Evolutionary conservation across 1,140 invertebrate species (phyloP), one percentile per base, ranked within the genome.

Genomic region (Drosophila equinoxialis): DNA sequence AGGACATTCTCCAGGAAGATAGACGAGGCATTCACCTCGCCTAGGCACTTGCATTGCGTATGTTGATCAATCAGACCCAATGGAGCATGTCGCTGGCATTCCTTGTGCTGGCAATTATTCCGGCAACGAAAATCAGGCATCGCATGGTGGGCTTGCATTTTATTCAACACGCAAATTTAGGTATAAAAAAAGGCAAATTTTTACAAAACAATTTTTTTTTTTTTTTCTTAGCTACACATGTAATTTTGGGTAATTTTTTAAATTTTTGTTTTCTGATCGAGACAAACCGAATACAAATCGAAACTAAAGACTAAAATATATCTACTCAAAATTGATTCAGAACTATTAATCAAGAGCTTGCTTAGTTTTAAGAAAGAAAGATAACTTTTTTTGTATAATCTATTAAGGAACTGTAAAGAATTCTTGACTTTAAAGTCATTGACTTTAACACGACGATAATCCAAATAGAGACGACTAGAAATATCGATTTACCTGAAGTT

Each of bases 1-100:
- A 91, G 62, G 1, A 91, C 76, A 39, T 91, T 91, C 51, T 91
- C 90, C 55, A 91, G 64, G 65, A 91, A 91, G 48, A 91, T 87
- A 7, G 90, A 91, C 3, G 87, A 90, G n/a, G 84, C 87, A 33
- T 86, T 91, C 39, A 91, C 74, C 55, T 91, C 90, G 17, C 85
- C 84, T 62, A 90, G 20, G 14, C 90, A 90, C 45, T 90, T 79
- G 64, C 90, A 91, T 26, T 91, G 83, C 1, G 83, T 83, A 41
- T 89, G 81, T 55, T 91, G 86, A 60, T 91, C 90, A 8, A 91
- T 61, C 13, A 91, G 63, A 6, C 90, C 90, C 26, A 91, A 54
- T 0, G 86, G 77, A 0, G 90, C 85, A 54, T 91, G 89, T 0
- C 86, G 62, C 48, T 91, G 90, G 60, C 90, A 91, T 60, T 91